These are phyloP conservation scores for Euleptes europaea DNA, from an alignment of 2,113 vertebrate species.

Conservation along the genomic window DNA sequence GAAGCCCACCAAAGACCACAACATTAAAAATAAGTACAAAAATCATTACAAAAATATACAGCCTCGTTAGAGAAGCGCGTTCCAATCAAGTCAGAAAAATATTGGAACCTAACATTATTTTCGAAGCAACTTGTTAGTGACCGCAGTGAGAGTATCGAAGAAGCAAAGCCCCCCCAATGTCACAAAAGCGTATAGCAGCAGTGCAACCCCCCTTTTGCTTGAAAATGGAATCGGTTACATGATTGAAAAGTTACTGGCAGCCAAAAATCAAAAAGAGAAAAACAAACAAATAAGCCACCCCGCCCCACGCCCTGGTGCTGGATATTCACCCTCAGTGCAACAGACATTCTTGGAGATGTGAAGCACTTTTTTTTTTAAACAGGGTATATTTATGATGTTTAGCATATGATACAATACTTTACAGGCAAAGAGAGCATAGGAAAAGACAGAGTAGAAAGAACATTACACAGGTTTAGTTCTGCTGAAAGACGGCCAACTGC, in stretches of 20 bases:
- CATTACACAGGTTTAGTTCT: slow-evolving; percentile 74
- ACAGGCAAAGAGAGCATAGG: slow-evolving; percentile 78
- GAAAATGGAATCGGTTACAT: slow-evolving; percentile 60
- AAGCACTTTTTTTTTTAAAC: slow-evolving; percentile 75
- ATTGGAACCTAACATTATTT: slow-evolving; percentile 83
- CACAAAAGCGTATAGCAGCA: slow-evolving; percentile 74
- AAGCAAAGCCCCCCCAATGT: slow-evolving; percentile 73
- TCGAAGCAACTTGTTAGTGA: slow-evolving; percentile 74
- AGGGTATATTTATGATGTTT: slow-evolving; percentile 78
- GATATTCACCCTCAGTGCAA: slow-evolving; percentile 83
- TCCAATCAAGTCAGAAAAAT: slow-evolving; percentile 84
- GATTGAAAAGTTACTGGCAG: slow-evolving; percentile 70
- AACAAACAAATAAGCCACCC: background rate
- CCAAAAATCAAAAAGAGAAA: slow-evolving; percentile 60
- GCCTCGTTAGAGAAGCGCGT: slow-evolving; percentile 90
- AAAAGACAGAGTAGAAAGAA: slow-evolving; percentile 81
- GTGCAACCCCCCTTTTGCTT: slow-evolving; percentile 72
- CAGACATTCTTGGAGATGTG: slow-evolving; percentile 78
- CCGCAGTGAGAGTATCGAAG: slow-evolving; percentile 74
- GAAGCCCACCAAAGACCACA: slow-evolving; percentile 81
- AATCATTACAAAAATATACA: slow-evolving; percentile 96
- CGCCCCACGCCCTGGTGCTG: slow-evolving; percentile 52
- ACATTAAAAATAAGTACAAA: slow-evolving; percentile 89
- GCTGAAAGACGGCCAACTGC: slow-evolving; percentile 66
- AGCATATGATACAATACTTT: slow-evolving; percentile 78